Evolutionary conservation across 1,140 invertebrate genomes (phyloP).

Genomic region (Linepithema humile): DNA sequence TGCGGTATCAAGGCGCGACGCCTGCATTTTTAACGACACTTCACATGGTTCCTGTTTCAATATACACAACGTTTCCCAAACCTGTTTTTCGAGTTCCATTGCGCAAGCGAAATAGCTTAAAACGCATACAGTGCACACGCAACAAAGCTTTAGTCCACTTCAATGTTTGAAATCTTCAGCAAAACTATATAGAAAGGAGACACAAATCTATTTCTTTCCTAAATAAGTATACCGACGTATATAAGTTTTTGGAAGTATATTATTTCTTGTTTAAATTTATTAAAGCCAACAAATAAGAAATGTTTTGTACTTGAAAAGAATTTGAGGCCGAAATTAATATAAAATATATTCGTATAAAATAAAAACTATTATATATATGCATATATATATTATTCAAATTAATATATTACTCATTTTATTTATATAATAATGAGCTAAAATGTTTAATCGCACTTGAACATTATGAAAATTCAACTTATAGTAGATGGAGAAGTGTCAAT

Average conservation of each 20-base stretch:
- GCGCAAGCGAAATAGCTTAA: slow-evolving; percentile 24
- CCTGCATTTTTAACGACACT: slow-evolving; percentile 42
- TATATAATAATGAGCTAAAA: neutral
- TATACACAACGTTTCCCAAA: slow-evolving; percentile 9
- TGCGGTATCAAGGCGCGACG: slow-evolving; percentile 31
- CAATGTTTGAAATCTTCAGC: neutral
- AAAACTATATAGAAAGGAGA: neutral
- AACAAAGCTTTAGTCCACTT: slow-evolving; percentile 6
- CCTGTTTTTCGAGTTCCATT: slow-evolving; percentile 47
- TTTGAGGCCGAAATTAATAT: neutral
- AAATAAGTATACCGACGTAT: no score
- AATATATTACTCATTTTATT: neutral
- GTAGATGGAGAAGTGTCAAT: neutral
- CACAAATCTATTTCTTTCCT: neutral
- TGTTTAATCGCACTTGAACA: neutral
- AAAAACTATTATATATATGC: no score
- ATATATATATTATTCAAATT: neutral
- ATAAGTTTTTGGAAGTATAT: neutral
- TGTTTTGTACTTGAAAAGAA: neutral
- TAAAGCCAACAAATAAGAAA: neutral
- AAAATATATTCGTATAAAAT: neutral
- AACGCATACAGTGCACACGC: neutral
- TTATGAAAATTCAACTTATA: neutral
- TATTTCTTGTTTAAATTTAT: neutral
- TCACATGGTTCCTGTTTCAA: slow-evolving; percentile 41